Conservation (phyloP, 1,140 invertebrate species). For the Micrasema minimum region DNA sequence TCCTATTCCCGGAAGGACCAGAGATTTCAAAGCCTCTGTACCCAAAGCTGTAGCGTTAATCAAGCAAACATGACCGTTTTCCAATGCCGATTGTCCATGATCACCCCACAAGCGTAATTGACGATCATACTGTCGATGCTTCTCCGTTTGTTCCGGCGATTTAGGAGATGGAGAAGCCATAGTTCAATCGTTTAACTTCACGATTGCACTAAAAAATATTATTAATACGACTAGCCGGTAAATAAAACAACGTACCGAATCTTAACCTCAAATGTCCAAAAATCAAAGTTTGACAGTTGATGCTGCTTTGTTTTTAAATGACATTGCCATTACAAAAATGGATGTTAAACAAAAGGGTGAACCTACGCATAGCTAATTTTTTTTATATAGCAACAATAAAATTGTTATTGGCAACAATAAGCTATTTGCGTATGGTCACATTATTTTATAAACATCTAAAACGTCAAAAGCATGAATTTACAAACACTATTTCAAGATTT, state of each 20-base stretch:
- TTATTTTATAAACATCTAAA: slow-evolving; percentile 37
- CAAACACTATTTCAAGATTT: slow-evolving; percentile 92
- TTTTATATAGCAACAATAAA: too few species aligned
- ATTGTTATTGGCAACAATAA: too few species aligned
- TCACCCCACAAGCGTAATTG: slow-evolving; percentile 97
- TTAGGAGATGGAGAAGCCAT: slow-evolving; percentile 83
- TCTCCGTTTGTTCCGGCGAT: slow-evolving; percentile 83
- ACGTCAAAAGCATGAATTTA: slow-evolving; percentile 78
- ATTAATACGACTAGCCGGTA: neutral
- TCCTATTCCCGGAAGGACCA: slow-evolving; percentile 94
- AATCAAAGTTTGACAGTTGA: slow-evolving; percentile 37
- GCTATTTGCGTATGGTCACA: neutral
- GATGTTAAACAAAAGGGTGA: too few species aligned
- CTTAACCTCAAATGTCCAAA: slow-evolving; percentile 31
- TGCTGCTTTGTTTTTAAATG: too few species aligned
- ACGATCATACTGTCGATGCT: slow-evolving; percentile 86
- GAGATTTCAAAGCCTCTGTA: slow-evolving; percentile 94
- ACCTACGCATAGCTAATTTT: too few species aligned
- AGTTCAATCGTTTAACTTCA: neutral
- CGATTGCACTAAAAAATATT: neutral
- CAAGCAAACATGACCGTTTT: slow-evolving; percentile 90
- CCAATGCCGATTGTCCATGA: slow-evolving; percentile 91
- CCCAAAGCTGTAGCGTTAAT: slow-evolving; percentile 95
- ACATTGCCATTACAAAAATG: too few species aligned
- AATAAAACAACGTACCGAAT: neutral